Evolutionary conservation across 1,140 invertebrate species (phyloP).

Genomic region (Pseudoatta argentina): DNA sequence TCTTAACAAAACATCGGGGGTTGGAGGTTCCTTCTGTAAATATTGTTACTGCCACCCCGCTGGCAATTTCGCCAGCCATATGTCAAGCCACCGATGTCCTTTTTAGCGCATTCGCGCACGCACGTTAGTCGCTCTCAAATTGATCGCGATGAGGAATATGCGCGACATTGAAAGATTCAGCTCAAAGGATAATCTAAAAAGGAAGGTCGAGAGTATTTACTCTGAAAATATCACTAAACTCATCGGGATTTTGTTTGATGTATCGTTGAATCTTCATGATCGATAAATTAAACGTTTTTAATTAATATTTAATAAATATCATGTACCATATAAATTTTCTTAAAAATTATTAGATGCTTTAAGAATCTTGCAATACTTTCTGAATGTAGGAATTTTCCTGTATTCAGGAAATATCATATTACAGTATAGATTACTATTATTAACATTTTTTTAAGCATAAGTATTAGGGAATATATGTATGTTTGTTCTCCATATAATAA

Average conservation of each 20-base stretch:
- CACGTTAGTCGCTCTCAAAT: constrained; percentile 36
- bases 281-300: neutral
- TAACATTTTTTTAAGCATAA: neutral
- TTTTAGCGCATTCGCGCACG: constrained; percentile 77
- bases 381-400: neutral
- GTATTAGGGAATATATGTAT: neutral
- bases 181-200: constrained; percentile 5
- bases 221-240: constrained; percentile 29
- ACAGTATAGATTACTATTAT: neutral
- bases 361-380: neutral
- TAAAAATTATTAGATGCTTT: neutral
- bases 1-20: constrained; percentile 86
- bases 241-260: constrained; percentile 6
- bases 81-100: constrained; percentile 83
- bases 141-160: constrained; percentile 6
- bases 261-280: neutral
- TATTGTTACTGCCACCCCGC: constrained; percentile 85
- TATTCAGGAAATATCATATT: neutral
- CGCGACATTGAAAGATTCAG: constrained; percentile 16
- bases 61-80: constrained; percentile 85
- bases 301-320: neutral
- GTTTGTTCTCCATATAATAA: neutral
- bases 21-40: constrained; percentile 84
- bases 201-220: neutral
- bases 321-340: neutral